Percentiles rank a stretch among this genome's conserved stretches.
phyloP scores from a whole-genome alignment of 2,888 invertebrate genomes.

The Zaprionus obscuricornis region DNA sequence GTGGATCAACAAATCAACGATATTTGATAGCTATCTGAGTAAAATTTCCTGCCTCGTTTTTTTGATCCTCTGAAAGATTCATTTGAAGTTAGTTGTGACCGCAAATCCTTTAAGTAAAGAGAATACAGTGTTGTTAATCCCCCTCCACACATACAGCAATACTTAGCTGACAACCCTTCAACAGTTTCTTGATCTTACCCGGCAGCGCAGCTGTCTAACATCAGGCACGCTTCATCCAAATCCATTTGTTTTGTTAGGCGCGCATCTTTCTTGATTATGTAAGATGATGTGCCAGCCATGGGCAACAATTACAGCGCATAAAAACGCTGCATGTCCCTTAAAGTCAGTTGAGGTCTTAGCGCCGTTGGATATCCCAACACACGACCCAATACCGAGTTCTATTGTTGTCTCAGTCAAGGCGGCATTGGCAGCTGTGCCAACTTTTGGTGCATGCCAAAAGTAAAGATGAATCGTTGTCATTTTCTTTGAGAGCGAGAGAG shows the following conservation, averaged over 20 bases:
- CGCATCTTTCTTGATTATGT: slow-evolving; percentile 61
- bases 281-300: slow-evolving; percentile 52
- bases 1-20: neutral
- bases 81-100: slow-evolving; percentile 30
- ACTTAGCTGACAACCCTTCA: slow-evolving; percentile 56
- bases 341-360: slow-evolving; percentile 65
- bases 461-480: slow-evolving; percentile 39
- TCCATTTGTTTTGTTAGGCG: slow-evolving; percentile 47
- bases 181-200: slow-evolving; percentile 39
- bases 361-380: slow-evolving; percentile 40
- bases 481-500: slow-evolving; percentile 27
- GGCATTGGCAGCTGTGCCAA: slow-evolving; percentile 60
- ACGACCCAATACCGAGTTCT: slow-evolving; percentile 30
- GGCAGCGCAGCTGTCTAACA: slow-evolving; percentile 64
- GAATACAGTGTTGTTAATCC: slow-evolving; percentile 50
- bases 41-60: slow-evolving; percentile 12
- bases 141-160: neutral
- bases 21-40: too few relatives aligned
- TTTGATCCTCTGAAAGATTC: slow-evolving; percentile 13
- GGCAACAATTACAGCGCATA: slow-evolving; percentile 54
- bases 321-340: slow-evolving; percentile 52
- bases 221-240: slow-evolving; percentile 71
- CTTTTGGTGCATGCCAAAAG: slow-evolving; percentile 57
- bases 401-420: slow-evolving; percentile 50
- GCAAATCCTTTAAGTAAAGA: slow-evolving; percentile 61